phyloP scores from a whole-genome alignment of 2,797 vertebrate genomes.

The Mus minutoides region DNA sequence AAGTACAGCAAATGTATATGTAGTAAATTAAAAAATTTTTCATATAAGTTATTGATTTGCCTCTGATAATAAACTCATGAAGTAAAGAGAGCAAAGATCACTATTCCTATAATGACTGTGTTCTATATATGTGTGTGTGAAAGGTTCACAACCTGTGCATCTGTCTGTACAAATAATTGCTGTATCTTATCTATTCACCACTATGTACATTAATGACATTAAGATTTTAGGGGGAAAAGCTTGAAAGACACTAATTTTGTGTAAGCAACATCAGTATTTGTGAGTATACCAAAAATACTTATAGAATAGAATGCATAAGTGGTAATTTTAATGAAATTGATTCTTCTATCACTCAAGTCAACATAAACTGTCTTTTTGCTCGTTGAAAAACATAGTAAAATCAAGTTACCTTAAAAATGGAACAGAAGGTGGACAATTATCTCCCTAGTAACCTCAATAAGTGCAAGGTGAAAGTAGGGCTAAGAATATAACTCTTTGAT shows the following conservation, averaged over 20 bases:
- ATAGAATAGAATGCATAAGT: not conserved
- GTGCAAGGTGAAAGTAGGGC: not conserved
- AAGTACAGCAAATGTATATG: not conserved
- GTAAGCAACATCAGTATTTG: not conserved
- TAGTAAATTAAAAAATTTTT: not conserved
- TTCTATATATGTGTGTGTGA: not conserved
- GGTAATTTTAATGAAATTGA: not conserved
- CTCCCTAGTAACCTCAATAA: not conserved
- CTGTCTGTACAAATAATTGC: not conserved
- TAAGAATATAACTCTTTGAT: not conserved
- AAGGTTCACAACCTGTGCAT: not conserved
- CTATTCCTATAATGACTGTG: not conserved
- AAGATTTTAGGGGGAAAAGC: not conserved
- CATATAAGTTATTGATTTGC: not conserved
- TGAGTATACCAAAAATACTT: not conserved
- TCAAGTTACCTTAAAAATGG: not conserved
- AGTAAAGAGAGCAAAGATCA: not conserved
- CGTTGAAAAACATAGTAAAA: not conserved
- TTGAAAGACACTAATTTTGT: not conserved
- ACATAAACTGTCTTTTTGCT: not conserved
- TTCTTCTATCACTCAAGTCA: not conserved
- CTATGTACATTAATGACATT: not conserved
- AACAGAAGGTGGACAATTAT: not conserved
- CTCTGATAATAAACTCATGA: slow-evolving; percentile 1
- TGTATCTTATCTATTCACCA: not conserved